Evolutionary conservation across 2,113 vertebrate species (phyloP).

Genomic region (Phainopepla nitens): DNA sequence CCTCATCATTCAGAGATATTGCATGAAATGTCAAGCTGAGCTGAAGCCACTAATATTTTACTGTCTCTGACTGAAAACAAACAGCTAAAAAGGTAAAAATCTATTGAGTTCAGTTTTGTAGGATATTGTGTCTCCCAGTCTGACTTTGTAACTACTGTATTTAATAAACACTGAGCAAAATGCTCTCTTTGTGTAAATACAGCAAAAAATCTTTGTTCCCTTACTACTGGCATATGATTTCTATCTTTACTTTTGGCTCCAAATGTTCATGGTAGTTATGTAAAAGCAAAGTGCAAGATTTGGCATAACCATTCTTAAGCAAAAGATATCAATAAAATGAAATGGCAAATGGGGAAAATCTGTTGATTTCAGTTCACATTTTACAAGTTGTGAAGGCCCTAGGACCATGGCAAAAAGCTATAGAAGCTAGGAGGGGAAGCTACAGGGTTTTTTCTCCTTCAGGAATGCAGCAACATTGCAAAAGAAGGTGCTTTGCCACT

Average conservation of each 20-base stretch:
- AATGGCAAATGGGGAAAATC: neutral
- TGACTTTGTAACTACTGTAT: neutral
- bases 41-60: neutral
- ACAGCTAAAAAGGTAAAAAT: neutral
- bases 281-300: neutral
- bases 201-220: neutral
- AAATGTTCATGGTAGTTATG: neutral
- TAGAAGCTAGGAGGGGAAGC: neutral
- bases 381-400: neutral
- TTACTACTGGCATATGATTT: neutral
- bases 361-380: neutral
- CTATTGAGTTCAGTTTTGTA: neutral
- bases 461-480: neutral
- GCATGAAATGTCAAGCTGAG: neutral
- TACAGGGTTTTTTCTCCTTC: neutral
- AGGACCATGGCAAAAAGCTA: neutral
- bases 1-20: neutral
- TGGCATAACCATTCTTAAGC: neutral
- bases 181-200: neutral
- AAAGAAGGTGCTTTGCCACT: neutral
- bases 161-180: neutral
- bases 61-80: neutral
- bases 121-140: neutral
- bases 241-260: neutral
- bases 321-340: neutral